Percentiles rank a stretch among this genome's conserved stretches.
These are phyloP conservation scores for Anhinga rufa DNA, from an alignment of 2,113 vertebrate species.

Conservation along the genomic window DNA sequence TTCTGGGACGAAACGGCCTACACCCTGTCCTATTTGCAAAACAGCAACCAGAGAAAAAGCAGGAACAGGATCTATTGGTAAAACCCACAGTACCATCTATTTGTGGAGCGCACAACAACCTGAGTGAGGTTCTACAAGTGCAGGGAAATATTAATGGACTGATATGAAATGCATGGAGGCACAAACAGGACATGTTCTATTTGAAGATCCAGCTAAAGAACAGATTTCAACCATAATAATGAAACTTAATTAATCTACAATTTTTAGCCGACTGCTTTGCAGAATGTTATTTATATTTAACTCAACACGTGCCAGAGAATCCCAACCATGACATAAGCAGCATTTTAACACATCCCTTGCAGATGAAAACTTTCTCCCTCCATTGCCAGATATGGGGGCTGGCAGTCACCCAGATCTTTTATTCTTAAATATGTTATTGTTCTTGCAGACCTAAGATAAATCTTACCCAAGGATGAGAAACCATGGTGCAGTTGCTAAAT, in stretches of 20 bases:
- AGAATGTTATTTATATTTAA: conserved; percentile 22
- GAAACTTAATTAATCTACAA: not conserved
- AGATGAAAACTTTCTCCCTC: not conserved
- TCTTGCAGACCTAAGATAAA: not conserved
- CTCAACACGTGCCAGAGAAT: conserved; percentile 8
- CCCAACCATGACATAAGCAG: not conserved
- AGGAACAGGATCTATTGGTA: not conserved
- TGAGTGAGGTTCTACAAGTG: not conserved
- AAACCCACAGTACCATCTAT: not conserved
- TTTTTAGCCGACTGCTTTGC: not conserved
- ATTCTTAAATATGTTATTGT: not conserved
- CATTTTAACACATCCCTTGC: conserved; percentile 7
- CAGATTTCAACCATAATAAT: not conserved
- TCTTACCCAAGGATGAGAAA: conserved; percentile 2
- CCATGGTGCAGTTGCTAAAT: not conserved
- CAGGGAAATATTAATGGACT: not conserved
- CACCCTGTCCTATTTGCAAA: not conserved
- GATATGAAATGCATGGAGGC: not conserved
- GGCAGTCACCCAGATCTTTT: conserved; percentile 2
- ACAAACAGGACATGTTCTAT: not conserved
- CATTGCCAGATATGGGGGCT: not conserved
- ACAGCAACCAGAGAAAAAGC: not conserved
- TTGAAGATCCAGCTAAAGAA: not conserved
- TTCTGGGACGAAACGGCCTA: not conserved
- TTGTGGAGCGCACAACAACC: not conserved